These are phyloP conservation scores for Prunella fulvescens DNA, from an alignment of 2,113 vertebrate species.

Conservation along the genomic window DNA sequence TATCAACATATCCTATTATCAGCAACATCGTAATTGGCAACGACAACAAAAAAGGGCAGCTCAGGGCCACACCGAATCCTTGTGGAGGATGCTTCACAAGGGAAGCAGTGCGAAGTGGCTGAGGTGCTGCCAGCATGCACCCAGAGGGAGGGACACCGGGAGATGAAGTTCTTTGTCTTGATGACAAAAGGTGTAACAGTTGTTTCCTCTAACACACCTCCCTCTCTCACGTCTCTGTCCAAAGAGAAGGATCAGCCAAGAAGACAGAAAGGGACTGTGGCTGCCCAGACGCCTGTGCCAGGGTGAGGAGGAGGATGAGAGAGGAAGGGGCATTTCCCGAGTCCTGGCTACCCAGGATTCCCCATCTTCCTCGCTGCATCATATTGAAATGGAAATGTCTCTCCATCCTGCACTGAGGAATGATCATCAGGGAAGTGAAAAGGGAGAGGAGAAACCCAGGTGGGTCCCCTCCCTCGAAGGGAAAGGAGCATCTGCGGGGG, in stretches of 20 bases:
- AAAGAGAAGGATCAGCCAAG: neutral
- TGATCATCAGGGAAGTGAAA: neutral
- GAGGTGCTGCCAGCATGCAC: neutral
- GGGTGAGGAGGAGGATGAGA: neutral
- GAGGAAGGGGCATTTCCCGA: neutral
- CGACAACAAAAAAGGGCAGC: neutral
- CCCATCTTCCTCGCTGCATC: neutral
- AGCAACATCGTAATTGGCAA: conserved; percentile 8
- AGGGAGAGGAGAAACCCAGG: neutral
- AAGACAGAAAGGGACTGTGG: neutral
- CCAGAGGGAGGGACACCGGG: neutral
- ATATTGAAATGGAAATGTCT: neutral
- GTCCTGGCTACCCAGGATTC: neutral
- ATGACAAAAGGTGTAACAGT: conserved; percentile 63
- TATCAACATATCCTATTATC: conserved; percentile 19
- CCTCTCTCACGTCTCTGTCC: neutral
- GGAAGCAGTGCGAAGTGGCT: neutral
- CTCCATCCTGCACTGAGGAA: neutral
- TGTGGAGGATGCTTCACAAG: conserved; percentile 38
- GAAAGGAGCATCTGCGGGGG: neutral
- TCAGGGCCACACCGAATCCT: conserved; percentile 15
- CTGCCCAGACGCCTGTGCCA: neutral
- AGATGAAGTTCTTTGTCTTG: conserved; percentile 64
- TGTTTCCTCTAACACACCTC: neutral
- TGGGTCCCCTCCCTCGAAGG: neutral